Evolutionary conservation across 2,888 invertebrate species (phyloP).

Genomic region (Synanthedon formicaeformis): DNA sequence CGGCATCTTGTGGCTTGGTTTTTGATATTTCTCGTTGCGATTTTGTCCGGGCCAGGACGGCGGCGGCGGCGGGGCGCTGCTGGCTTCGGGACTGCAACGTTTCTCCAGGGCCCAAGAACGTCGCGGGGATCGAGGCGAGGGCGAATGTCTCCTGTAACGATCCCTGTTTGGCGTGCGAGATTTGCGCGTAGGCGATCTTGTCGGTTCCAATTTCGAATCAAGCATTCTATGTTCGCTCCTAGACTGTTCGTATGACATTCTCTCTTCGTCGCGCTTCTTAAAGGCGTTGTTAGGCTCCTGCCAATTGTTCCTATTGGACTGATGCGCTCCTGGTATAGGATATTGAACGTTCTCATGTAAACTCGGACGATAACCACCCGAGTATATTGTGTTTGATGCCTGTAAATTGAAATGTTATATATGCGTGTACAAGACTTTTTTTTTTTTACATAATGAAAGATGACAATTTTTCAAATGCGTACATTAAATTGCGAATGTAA

Average conservation of each 20-base stretch:
- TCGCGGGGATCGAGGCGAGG: slow-evolving; percentile 45
- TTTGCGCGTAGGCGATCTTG: slow-evolving; percentile 18
- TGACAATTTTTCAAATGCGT: no score
- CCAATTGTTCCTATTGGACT: slow-evolving; percentile 25
- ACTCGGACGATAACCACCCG: slow-evolving; percentile 46
- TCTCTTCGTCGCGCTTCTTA: slow-evolving; percentile 31
- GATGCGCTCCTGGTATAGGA: slow-evolving; percentile 16
- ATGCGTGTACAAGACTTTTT: slow-evolving; percentile 6
- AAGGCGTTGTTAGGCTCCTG: slow-evolving; percentile 25
- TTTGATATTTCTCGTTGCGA: slow-evolving; percentile 9
- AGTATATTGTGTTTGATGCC: slow-evolving; percentile 54
- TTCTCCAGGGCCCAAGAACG: slow-evolving; percentile 60
- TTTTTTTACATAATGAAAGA: no score
- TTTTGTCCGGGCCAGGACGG: slow-evolving; percentile 44
- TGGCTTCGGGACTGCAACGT: slow-evolving; percentile 36
- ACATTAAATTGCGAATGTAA: no score
- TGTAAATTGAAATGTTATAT: slow-evolving; percentile 58
- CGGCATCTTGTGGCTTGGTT: slow-evolving; percentile 9
- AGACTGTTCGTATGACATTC: slow-evolving; percentile 17
- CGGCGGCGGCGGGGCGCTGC: slow-evolving; percentile 48
- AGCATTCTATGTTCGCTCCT: slow-evolving; percentile 11
- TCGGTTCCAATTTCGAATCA: slow-evolving; percentile 7
- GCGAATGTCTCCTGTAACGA: slow-evolving; percentile 41
- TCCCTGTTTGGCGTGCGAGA: slow-evolving; percentile 42
- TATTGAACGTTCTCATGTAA: slow-evolving; percentile 30